Evolutionary conservation across 2,888 invertebrate species (phyloP).

Genomic region (Drosophila incognita): DNA sequence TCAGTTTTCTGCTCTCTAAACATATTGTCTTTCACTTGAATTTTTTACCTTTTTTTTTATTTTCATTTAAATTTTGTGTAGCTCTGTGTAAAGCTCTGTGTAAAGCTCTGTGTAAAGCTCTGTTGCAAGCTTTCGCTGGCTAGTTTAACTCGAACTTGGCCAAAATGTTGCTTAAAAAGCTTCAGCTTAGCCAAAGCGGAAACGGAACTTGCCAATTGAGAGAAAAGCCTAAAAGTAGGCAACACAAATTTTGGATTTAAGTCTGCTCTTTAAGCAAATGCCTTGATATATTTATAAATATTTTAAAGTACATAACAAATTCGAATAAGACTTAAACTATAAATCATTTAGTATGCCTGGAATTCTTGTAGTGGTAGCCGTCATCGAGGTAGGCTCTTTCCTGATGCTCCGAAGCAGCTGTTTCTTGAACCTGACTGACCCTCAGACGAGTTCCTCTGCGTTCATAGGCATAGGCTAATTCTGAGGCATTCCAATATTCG

Average conservation of each 20-base stretch:
- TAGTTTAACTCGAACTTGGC: background rate
- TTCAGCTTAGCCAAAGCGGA: slow-evolving; percentile 35
- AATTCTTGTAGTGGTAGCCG: slow-evolving; percentile 73
- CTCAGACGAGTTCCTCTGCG: slow-evolving; percentile 29
- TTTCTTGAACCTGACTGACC: slow-evolving; percentile 26
- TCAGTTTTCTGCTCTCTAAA: background rate
- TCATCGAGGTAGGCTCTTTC: slow-evolving; percentile 53
- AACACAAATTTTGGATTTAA: background rate
- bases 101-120: slow-evolving; percentile 49
- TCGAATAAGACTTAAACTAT: background rate
- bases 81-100: slow-evolving; percentile 35
- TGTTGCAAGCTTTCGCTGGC: slow-evolving; percentile 6
- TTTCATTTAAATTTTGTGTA: background rate
- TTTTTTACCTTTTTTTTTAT: too few relatives aligned
- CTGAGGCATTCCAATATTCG: slow-evolving; percentile 47
- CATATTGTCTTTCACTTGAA: background rate
- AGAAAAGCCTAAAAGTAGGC: slow-evolving; percentile 43
- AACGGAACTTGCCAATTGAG: slow-evolving; percentile 19
- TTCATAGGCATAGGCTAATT: slow-evolving; percentile 52
- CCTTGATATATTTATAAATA: slow-evolving; percentile 36
- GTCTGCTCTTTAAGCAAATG: slow-evolving; percentile 70
- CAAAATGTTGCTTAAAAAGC: slow-evolving; percentile 27
- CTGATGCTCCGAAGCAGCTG: slow-evolving; percentile 44
- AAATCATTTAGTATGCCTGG: slow-evolving; percentile 41
- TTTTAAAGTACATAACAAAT: slow-evolving; percentile 8